Conservation (phyloP, 2,888 invertebrate species). For the Trissolcus japonicus region DNA sequence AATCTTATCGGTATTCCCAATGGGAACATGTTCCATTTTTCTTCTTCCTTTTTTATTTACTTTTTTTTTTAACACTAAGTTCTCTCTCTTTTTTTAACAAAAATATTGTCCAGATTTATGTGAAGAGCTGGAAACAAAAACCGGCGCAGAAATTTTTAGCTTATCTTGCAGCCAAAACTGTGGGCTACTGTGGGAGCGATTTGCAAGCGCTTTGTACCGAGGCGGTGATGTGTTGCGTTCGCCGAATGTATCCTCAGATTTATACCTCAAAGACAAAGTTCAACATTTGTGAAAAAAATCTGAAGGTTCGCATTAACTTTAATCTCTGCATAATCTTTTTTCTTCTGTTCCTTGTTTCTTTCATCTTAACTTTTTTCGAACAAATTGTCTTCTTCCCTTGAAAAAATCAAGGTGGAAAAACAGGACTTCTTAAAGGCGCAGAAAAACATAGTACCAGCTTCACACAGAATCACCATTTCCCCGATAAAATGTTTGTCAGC, state of each 20-base stretch:
- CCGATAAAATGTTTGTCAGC: slow-evolving; percentile 79
- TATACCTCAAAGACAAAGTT: slow-evolving; percentile 79
- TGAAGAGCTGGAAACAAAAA: slow-evolving; percentile 76
- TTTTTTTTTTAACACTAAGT: neutral
- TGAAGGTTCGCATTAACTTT: slow-evolving; percentile 73
- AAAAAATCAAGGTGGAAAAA: slow-evolving; percentile 76
- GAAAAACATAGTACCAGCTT: slow-evolving; percentile 82
- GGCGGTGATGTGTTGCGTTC: slow-evolving; percentile 79
- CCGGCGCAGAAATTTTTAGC: slow-evolving; percentile 78
- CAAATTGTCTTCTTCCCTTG: neutral
- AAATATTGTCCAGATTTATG: slow-evolving; percentile 73
- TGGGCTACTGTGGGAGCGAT: slow-evolving; percentile 81
- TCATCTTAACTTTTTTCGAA: neutral
- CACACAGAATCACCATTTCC: slow-evolving; percentile 78
- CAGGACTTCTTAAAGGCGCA: slow-evolving; percentile 79
- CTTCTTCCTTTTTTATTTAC: slow-evolving; percentile 4
- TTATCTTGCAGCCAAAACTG: slow-evolving; percentile 80
- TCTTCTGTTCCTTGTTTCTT: neutral
- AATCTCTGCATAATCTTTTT: neutral
- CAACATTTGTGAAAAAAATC: slow-evolving; percentile 80
- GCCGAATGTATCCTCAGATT: slow-evolving; percentile 81
- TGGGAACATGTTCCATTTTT: neutral
- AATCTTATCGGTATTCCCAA: slow-evolving; percentile 81
- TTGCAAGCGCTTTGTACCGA: slow-evolving; percentile 81
- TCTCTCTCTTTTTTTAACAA: neutral